Base-by-base conservation (phyloP, 2,113 vertebrate species). In the Merops nubicus region DNA sequence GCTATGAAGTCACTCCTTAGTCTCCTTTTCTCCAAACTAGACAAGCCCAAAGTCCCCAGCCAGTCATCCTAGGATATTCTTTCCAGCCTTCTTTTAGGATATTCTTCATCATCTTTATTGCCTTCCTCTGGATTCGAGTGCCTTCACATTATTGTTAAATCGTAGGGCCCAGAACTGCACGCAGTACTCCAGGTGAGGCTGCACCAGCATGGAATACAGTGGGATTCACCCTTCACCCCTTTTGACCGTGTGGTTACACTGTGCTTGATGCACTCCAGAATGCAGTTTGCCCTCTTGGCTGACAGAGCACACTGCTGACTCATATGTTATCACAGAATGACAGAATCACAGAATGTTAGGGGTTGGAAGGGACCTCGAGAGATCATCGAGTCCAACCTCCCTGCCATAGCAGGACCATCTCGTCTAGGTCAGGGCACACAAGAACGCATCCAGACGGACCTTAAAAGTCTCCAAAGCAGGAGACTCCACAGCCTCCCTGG, bases 111-210 rank as follows among this genome's bases (percentile, higher is more conserved):
- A 48, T 14, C 14, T 69, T 50, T 50, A 8, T 77, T 59, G 11
- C 14, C 3, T 11, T 62, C 17, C 17, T 29, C 31, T 62, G 9
- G 38, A 72, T 0, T 0, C 15, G 42, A n/a, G 6, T 4, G 29
- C 12, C 0, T 59, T 33, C 15, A 53, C 3, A 64, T n/a, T 4
- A 3, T n/a, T 69, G n/a, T 69, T 33, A 6, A 57, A 42, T 47
- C 36, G 8, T 63, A 6, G 0, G 15, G 38, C 15, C 18, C 59
- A 51, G 18, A 51, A 26, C 4, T 56, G 12, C 21, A 62, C 5
- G 3, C 6, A 62, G 5, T 45, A 62, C 22, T 76, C 42, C 9
- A 70, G 23, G 42, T 50, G 40, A 65, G 31, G 15, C 14, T 8
- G 5, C 28, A 26, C 11, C 31, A 50, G 3, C 8, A 16, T 17